These are phyloP conservation scores for Percopsis transmontana DNA, from an alignment of 2,113 vertebrate genomes.

Conservation along the genomic window DNA sequence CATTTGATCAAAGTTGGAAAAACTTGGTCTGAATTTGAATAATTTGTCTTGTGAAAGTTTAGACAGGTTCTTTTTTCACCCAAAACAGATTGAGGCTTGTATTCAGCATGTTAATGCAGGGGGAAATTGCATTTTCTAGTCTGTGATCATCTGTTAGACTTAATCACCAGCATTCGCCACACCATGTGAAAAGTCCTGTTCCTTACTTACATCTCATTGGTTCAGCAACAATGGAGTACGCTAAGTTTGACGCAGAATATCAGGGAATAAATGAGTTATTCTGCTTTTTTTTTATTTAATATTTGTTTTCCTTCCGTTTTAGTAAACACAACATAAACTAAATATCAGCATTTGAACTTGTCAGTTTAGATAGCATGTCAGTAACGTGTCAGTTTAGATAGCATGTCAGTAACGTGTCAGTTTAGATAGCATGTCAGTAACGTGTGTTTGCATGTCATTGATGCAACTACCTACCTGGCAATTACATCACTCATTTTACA, in stretches of 20 bases:
- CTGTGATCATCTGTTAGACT: constrained; percentile 62
- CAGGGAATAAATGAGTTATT: constrained; percentile 44
- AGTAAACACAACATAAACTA: too few species aligned
- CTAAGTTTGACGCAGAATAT: constrained; percentile 51
- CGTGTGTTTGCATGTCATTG: too few species aligned
- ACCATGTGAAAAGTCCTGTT: constrained; percentile 70
- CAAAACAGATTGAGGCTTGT: constrained; percentile 58
- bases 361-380: too few species aligned
- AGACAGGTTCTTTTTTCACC: constrained; percentile 61
- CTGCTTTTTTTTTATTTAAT: constrained; percentile 38
- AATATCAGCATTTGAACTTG: too few species aligned
- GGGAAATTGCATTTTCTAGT: constrained; percentile 65
- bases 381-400: too few species aligned
- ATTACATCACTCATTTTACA: too few species aligned
- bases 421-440: too few species aligned
- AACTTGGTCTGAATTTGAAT: constrained; percentile 68
- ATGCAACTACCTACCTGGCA: too few species aligned
- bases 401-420: too few species aligned
- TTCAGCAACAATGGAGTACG: constrained; percentile 65
- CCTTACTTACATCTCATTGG: constrained; percentile 58
- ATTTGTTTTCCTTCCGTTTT: too few species aligned
- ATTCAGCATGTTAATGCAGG: constrained; percentile 56
- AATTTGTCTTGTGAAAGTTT: constrained; percentile 63
- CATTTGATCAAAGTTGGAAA: constrained; percentile 59
- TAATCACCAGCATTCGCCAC: constrained; percentile 54